Conservation (phyloP, 2,797 vertebrate species). For the Syngnathus rostellatus region DNA sequence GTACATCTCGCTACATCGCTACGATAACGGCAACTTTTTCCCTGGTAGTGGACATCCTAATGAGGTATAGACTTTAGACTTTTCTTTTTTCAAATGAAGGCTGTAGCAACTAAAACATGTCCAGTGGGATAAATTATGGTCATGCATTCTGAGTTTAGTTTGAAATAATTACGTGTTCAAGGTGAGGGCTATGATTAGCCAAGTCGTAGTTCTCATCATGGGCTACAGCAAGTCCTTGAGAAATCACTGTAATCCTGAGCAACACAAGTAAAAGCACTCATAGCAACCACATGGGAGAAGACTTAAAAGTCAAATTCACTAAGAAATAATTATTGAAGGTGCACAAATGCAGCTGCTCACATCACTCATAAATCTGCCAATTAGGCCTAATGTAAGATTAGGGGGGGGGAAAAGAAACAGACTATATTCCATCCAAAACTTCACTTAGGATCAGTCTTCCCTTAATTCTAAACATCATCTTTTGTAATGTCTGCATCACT, state of each 20-base stretch:
- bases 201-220: slow-evolving; percentile 1
- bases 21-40: slow-evolving; percentile 79
- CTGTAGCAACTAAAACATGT: not conserved
- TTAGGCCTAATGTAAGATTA: not conserved
- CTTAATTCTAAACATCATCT: too few relatives aligned
- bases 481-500: too few relatives aligned
- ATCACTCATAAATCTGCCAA: not conserved
- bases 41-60: slow-evolving; percentile 79
- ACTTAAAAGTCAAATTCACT: not conserved
- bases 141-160: not conserved
- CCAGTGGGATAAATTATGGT: not conserved
- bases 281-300: not conserved
- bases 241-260: not conserved
- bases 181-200: slow-evolving; percentile 1
- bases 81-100: not conserved
- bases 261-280: slow-evolving; percentile 1
- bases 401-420: not conserved
- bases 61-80: slow-evolving; percentile 62
- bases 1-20: slow-evolving; percentile 89
- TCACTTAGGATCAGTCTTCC: not conserved
- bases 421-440: not conserved
- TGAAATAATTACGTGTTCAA: not conserved
- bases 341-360: not conserved
- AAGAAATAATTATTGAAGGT: not conserved
- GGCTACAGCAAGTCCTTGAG: not conserved